These are phyloP conservation scores for Chelon auratus DNA, from an alignment of 2,797 vertebrate species.

Conservation along the genomic window DNA sequence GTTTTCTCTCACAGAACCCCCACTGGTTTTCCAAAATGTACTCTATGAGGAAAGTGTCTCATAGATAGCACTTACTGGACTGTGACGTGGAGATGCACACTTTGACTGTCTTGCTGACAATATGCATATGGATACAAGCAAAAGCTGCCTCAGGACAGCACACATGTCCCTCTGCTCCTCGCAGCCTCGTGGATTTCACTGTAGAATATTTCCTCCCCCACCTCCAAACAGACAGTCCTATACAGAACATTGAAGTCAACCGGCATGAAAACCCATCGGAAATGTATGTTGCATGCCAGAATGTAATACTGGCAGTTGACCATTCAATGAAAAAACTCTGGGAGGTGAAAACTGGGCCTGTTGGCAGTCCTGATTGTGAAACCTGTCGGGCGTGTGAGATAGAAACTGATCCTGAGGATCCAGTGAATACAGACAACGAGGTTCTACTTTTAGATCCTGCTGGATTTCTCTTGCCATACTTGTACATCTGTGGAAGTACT, in stretches of 20 bases:
- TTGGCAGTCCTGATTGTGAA: constrained; percentile 84
- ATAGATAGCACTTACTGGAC: constrained; percentile 70
- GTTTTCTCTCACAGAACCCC: constrained; percentile 58
- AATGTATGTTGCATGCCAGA: constrained; percentile 88
- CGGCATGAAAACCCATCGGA: not conserved
- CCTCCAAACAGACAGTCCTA: constrained; percentile 76
- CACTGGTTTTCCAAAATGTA: constrained; percentile 70
- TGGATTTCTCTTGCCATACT: constrained; percentile 46
- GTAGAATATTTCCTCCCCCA: constrained; percentile 83
- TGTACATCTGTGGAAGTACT: constrained; percentile 91
- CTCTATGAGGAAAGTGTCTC: constrained; percentile 44
- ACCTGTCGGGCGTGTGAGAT: constrained; percentile 85
- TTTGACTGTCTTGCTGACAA: constrained; percentile 73
- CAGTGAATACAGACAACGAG: constrained; percentile 86
- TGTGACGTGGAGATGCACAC: constrained; percentile 82
- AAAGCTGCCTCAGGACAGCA: constrained; percentile 72
- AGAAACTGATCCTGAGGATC: constrained; percentile 46
- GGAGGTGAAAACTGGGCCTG: constrained; percentile 88
- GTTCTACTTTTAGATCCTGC: constrained; percentile 88
- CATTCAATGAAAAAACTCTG: constrained; percentile 66
- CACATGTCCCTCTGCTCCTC: constrained; percentile 78
- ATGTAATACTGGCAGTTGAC: constrained; percentile 85
- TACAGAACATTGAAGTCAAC: constrained; percentile 88
- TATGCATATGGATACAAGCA: constrained; percentile 81
- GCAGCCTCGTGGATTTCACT: constrained; percentile 82